Evolutionary conservation across 2,888 invertebrate genomes (phyloP), one percentile per base, ranked within the genome.

Genomic region (Amorpha juglandis): DNA sequence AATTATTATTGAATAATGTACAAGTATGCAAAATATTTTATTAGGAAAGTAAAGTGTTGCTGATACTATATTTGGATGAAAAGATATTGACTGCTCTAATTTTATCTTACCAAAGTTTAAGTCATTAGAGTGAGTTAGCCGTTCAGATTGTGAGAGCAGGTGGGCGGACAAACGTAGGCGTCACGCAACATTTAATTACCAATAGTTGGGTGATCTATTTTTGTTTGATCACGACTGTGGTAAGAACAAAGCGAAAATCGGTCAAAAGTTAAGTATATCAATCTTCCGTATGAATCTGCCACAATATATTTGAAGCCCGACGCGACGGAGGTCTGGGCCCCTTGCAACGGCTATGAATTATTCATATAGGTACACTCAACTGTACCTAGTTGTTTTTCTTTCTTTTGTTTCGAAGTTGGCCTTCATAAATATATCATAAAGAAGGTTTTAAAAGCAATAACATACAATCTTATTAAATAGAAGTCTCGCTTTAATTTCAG

Each of bases 201-300:
- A 35, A 55, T n/a, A 16, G n/a, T n/a, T 55, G 35, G 55, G 8
- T 16, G 16, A 19, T 42, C 19, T 21, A 58, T 42, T 42, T 38
- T 42, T 38, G 19, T 58, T 42, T 42, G 42, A 73, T 64, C 50
- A 58, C 47, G 58, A 45, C 53, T 51, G 63, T 55, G 63, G 63
- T 47, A 66, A 62, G 19, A 42, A 58, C 19, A 58, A 42, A 42
- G 58, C 33, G n/a, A 53, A 58, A 58, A 38, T 38, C 38, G 38
- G 19, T 69, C 71, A 71, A 74, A 78, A 79, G 76, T 78, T 76
- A 70, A 66, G 67, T 65, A 69, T 76, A 76, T 73, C 76, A 75
- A 78, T 79, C 76, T 80, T 78, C 77, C 76, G 76, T 78, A 81
- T 80, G 78, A 83, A 84, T 81, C 80, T 80, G 81, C 78, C 78